Base-by-base conservation (phyloP, 2,113 vertebrate genomes). In the Stictonetta naevosa region DNA sequence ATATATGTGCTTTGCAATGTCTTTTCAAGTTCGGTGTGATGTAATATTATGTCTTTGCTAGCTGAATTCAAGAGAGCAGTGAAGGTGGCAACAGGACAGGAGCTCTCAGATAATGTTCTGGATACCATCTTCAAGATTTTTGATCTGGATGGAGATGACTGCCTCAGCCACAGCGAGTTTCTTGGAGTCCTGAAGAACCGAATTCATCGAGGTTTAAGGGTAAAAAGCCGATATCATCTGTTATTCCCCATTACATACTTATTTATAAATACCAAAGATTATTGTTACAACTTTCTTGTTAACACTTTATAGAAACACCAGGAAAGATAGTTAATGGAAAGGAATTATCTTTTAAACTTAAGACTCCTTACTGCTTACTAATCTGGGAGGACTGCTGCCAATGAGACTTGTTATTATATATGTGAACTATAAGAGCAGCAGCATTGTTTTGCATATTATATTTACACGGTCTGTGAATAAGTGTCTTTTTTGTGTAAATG, bases 101-200 rank as follows among this genome's bases (percentile, higher is more conserved):
- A 99, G 21, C 98, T 99, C 84, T 99, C 99, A 0, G 98, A 99
- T 75, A 99, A 98, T 8, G 98, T 99, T 66, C 95, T 99, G 97
- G 99, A 99, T 94, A 99, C 99, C 0, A 98, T 99, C 82, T 99
- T 99, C 92, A 99, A 99, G 97, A 99, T 99, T 92, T 99, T 99
- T 75, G 99, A 99, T 86, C 91, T 99, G 55, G 99, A 99, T 38
- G 99, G 99, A 76, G 99, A 99, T 94, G 98, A 99, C 94, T 99
- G 99, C 94, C 98, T 99, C 68, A 99, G 99, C 96, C 99, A 99
- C 12, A 97, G 98, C 86, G 99, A 99, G 84, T 99, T 99, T 96
- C 97, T 99, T 8, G 98, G 97, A 13, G 99, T 99, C 94, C 98
- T 99, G 97, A 99, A 98, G 73, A 99, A 99, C 97, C 88, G 99